Base-by-base conservation (phyloP, 2,888 invertebrate genomes). In the Pseudococcus jackbeardsleyi region DNA sequence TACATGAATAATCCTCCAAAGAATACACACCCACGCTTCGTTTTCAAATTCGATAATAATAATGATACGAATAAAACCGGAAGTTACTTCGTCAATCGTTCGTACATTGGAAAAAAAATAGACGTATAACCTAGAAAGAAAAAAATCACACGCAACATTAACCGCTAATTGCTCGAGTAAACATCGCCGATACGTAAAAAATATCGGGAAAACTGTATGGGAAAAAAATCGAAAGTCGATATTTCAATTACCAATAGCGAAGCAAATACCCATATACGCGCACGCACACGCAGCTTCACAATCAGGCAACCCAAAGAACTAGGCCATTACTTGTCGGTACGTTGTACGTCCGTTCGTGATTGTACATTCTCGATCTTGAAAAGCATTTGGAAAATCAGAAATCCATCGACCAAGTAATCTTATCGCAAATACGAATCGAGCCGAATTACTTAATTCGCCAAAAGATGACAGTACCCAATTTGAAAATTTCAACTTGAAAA, bases 111-210 rank as follows among this genome's bases (percentile, higher is more conserved):
- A 4, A 64, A 64, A 64, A 64, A 64, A 64, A 64, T 19, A 64
- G 64, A 64, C 64, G 22, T 50, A 4, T 64, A 64, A 64, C 64
- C 64, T 64, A 64, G 22, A 64, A 22, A 64, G 19, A 22, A 64
- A 59, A 59, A 64, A 64, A 64, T 64, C 64, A 64, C 19, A 64
- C 64, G 22, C 64, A 22, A 64, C 64, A 22, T 22, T 22, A 64
- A 64, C 64, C 59, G 59, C n/a, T n/a, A 59, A 59, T 59, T 59
- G n/a, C n/a, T 59, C n/a, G 59, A 59, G 59, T 59, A 59, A 59
- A 59, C 59, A n/a, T 7, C n/a, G 15, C n/a, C n/a, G 15, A 59
- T 15, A 64, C 64, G 22, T 64, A 59, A 59, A 64, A 19, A 64
- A 64, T 22, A 64, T 64, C 64, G 64, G 42, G 9, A 64, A 64